phyloP scores from a whole-genome alignment of 1,140 invertebrate genomes.

The Drosophila hydei region DNA sequence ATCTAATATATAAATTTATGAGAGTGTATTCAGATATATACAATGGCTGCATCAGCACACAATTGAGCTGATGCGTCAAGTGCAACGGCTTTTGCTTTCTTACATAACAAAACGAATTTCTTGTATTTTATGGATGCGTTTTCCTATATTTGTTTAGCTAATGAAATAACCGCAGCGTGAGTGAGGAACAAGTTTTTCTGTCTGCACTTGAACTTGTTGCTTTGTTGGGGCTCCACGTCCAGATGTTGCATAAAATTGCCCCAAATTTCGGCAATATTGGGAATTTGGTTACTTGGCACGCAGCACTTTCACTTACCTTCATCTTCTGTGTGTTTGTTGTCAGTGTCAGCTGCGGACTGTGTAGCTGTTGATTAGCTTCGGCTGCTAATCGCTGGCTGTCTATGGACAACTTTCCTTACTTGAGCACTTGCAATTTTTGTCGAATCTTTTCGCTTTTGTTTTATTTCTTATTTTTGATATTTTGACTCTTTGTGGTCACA shows the following conservation, averaged over 20 bases:
- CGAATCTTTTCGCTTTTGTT: conserved; percentile 49
- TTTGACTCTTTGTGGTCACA: conserved; percentile 31
- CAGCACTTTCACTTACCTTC: conserved; percentile 74
- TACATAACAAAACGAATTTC: conserved; percentile 37
- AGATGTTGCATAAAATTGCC: conserved; percentile 66
- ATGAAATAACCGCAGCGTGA: conserved; percentile 52
- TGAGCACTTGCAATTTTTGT: conserved; percentile 61
- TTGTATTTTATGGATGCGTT: conserved; percentile 16
- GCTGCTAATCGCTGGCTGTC: conserved; percentile 43
- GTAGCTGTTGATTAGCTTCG: conserved; percentile 49
- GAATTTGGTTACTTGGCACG: conserved; percentile 43
- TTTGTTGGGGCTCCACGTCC: conserved; percentile 1
- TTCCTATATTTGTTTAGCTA: conserved; percentile 49
- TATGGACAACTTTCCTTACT: conserved; percentile 61
- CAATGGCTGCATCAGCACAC: conserved; percentile 28
- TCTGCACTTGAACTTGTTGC: conserved; percentile 76
- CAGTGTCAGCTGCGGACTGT: conserved; percentile 37
- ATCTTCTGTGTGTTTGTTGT: conserved; percentile 32
- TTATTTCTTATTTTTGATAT: conserved; percentile 7
- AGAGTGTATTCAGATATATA: conserved; percentile 19
- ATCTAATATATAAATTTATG: neutral
- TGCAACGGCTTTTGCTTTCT: conserved; percentile 56
- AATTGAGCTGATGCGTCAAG: conserved; percentile 18
- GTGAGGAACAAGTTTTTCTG: conserved; percentile 62
- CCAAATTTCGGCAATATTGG: conserved; percentile 67